These are phyloP conservation scores for Melanotaenia maccullochi DNA, from an alignment of 2,797 vertebrate genomes.

Conservation along the genomic window DNA sequence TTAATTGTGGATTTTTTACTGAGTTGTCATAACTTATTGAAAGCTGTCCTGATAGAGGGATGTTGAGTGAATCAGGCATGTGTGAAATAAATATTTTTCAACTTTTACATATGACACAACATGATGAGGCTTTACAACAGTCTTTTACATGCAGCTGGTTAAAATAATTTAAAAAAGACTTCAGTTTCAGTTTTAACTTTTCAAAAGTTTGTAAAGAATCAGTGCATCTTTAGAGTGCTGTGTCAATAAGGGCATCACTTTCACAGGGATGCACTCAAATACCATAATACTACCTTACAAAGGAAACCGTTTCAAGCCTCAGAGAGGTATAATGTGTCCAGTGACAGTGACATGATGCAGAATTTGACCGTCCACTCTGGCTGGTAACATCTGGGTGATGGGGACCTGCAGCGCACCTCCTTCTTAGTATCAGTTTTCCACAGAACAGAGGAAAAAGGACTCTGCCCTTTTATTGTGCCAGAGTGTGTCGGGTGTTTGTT, in stretches of 20 bases:
- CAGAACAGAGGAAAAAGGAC: constrained; percentile 39
- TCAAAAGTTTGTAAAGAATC: constrained; percentile 43
- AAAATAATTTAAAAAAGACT: background rate
- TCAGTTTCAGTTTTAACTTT: background rate
- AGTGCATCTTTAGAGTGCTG: constrained; percentile 35
- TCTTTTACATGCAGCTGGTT: background rate
- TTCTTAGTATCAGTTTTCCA: constrained; percentile 57
- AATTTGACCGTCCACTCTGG: constrained; percentile 37
- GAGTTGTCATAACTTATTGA: background rate
- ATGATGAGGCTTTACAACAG: background rate
- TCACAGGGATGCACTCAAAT: constrained; percentile 39
- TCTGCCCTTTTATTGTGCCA: constrained; percentile 55
- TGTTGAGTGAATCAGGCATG: background rate
- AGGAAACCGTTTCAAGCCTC: constrained; percentile 60
- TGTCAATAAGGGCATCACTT: constrained; percentile 50
- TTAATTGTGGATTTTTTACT: background rate
- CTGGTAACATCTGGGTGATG: constrained; percentile 57
- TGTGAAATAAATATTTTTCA: background rate
- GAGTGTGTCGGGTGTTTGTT: constrained; percentile 45
- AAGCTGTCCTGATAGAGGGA: background rate
- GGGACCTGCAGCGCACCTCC: constrained; percentile 21
- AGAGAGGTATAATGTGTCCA: constrained; percentile 45
- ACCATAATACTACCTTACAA: constrained; percentile 40
- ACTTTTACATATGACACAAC: background rate
- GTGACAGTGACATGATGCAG: constrained; percentile 55